Evolutionary conservation across 2,888 invertebrate species (phyloP).

Genomic region (Spilarctia lutea): DNA sequence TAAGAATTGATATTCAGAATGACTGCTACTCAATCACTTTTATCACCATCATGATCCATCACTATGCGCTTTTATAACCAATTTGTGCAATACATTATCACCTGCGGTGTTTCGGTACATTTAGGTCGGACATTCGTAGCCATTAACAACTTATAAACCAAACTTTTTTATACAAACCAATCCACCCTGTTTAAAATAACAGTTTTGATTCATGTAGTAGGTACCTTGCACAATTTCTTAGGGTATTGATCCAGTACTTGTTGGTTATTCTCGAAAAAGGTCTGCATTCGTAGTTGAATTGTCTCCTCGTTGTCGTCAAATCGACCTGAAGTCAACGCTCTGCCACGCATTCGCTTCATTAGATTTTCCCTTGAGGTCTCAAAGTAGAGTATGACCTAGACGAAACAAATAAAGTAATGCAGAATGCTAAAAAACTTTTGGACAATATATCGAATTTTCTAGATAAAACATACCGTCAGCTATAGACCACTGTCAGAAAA

Average conservation of each 20-base stretch:
- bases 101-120: not conserved
- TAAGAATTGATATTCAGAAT: not conserved
- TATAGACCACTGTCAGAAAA: not conserved
- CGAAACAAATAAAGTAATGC: not conserved
- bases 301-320: conserved; percentile 98
- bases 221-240: conserved; percentile 15
- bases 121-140: not conserved
- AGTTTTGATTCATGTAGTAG: not conserved
- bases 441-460: not conserved
- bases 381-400: conserved; percentile 90
- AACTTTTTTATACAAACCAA: not conserved
- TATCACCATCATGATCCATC: no score
- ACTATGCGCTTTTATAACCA: not conserved
- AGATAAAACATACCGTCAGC: not conserved
- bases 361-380: conserved; percentile 93
- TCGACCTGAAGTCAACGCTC: conserved; percentile 92
- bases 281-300: conserved; percentile 95
- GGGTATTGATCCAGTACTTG: conserved; percentile 88
- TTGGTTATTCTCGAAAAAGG: conserved; percentile 95
- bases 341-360: conserved; percentile 90
- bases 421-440: not conserved
- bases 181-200: not conserved
- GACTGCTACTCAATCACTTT: not conserved
- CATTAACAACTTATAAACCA: not conserved
- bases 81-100: not conserved